Conservation (phyloP, 2,797 vertebrate genomes). For the Chelmon rostratus region DNA sequence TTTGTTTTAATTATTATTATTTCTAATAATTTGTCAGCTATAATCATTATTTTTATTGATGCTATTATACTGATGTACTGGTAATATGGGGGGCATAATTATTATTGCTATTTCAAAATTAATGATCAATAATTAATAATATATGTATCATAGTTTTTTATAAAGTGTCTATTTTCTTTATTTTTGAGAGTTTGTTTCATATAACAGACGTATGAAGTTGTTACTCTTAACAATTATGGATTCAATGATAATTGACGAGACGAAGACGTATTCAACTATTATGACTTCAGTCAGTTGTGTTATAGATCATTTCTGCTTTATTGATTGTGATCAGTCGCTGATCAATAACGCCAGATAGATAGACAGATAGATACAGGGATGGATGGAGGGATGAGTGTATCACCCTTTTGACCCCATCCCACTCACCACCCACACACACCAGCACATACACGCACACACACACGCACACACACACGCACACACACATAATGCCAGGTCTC, state of each 20-base stretch:
- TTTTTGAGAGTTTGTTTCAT: not conserved
- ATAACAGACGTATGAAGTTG: not conserved
- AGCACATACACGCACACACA: slow-evolving; percentile 24
- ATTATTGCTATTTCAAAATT: too few species aligned
- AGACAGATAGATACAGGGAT: slow-evolving; percentile 7
- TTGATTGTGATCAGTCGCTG: slow-evolving; percentile 12
- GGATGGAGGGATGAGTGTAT: slow-evolving; percentile 46
- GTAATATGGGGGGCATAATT: too few species aligned
- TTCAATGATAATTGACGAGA: not conserved
- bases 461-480: slow-evolving; percentile 36
- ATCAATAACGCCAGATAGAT: not conserved
- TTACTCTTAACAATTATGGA: not conserved
- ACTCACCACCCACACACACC: slow-evolving; percentile 48
- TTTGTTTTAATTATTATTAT: too few species aligned
- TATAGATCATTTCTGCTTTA: not conserved
- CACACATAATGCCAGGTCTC: slow-evolving; percentile 66
- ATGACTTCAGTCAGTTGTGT: not conserved
- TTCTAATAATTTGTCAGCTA: too few species aligned
- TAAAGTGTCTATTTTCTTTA: too few species aligned
- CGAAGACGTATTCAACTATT: too few species aligned
- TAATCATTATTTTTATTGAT: too few species aligned
- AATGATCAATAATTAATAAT: too few species aligned
- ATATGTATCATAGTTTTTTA: too few species aligned
- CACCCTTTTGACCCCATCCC: slow-evolving; percentile 73
- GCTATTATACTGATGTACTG: too few species aligned